Conservation (phyloP, 2,888 invertebrate species). For the Brachyptera putata region DNA sequence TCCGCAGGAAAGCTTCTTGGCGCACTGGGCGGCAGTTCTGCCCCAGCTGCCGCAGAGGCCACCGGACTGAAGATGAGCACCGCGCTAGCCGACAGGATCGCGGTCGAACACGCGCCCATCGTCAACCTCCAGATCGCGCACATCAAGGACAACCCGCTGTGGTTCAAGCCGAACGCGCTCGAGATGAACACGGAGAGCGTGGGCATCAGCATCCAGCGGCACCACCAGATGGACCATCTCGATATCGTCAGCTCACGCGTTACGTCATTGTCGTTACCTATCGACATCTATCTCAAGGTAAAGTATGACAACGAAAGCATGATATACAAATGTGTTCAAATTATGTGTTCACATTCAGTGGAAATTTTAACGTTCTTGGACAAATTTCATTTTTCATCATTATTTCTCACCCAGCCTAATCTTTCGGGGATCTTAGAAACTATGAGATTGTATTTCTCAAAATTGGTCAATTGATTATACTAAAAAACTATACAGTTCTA, state of each 20-base stretch:
- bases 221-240: too few relatives aligned
- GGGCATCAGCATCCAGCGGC: not conserved
- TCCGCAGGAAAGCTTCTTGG: too few relatives aligned
- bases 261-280: not conserved
- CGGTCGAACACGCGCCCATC: not conserved
- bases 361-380: too few relatives aligned
- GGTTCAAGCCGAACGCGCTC: not conserved
- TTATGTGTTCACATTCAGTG: too few relatives aligned
- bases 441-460: too few relatives aligned
- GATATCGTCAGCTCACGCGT: not conserved
- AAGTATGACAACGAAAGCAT: too few relatives aligned
- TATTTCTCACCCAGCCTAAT: too few relatives aligned
- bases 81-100: not conserved
- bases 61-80: not conserved
- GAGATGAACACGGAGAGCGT: not conserved
- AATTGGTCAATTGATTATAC: too few relatives aligned
- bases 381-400: too few relatives aligned
- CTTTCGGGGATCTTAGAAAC: too few relatives aligned
- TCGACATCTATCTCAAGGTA: constrained; percentile 3
- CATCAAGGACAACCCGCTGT: not conserved
- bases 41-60: not conserved
- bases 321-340: too few relatives aligned
- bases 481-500: too few relatives aligned
- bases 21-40: not conserved
- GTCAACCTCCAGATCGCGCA: not conserved